Conservation (phyloP, 2,113 vertebrate genomes). For the Cariama cristata region DNA sequence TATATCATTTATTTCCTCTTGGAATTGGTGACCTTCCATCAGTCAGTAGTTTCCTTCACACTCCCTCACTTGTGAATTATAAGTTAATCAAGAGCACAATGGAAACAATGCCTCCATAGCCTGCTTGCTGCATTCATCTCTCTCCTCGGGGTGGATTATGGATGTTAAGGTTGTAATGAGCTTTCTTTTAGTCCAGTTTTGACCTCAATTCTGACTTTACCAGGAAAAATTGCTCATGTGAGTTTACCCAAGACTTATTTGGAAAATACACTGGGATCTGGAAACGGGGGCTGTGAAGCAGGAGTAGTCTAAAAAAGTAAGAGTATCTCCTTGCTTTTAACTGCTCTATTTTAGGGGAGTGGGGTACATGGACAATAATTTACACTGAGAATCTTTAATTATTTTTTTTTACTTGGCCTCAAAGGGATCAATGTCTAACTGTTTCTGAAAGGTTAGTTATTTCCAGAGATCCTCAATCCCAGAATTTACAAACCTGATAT, state of each 20-base stretch:
- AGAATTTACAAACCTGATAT: not conserved
- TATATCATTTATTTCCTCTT: slow-evolving; percentile 66
- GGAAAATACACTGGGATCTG: not conserved
- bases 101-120: slow-evolving; percentile 57
- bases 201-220: slow-evolving; percentile 64
- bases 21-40: slow-evolving; percentile 67
- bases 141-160: slow-evolving; percentile 60
- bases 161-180: slow-evolving; percentile 67
- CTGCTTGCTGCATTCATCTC: not conserved
- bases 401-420: not conserved
- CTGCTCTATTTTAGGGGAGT: not conserved
- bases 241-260: not conserved
- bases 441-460: not conserved
- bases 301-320: not conserved
- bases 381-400: not conserved
- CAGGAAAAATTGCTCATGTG: slow-evolving; percentile 23
- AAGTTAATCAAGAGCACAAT: slow-evolving; percentile 67
- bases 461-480: not conserved
- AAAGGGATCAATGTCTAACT: not conserved
- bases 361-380: not conserved
- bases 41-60: slow-evolving; percentile 65
- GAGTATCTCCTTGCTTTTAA: not conserved
- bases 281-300: not conserved
- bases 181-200: slow-evolving; percentile 65
- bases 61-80: slow-evolving; percentile 63